phyloP scores from a whole-genome alignment of 30 jellyfish, hydroid and myxozoan species.

The Turritopsis rubra region DNA sequence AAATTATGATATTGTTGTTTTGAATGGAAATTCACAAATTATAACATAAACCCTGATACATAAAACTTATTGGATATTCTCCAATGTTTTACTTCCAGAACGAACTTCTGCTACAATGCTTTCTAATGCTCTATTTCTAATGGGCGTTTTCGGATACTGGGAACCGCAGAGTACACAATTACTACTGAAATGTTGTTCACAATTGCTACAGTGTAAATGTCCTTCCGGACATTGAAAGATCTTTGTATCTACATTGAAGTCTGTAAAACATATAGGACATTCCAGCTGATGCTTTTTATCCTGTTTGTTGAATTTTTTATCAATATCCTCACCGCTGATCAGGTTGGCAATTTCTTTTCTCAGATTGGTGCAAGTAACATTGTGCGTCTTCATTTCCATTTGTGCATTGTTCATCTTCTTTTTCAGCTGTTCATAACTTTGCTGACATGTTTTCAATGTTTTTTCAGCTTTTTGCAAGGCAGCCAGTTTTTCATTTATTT shows the following conservation, averaged over 20 bases:
- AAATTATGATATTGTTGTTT: background rate
- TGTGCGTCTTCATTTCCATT: background rate
- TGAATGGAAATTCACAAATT: background rate
- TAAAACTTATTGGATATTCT: background rate
- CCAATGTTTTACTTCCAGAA: background rate
- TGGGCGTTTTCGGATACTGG: background rate
- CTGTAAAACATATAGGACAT: slow-evolving; percentile 15
- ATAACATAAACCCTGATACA: background rate
- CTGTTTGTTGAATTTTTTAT: background rate
- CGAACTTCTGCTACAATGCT: background rate
- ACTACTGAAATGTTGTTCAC: background rate
- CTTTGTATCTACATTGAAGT: background rate
- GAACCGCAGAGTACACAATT: slow-evolving; percentile 4
- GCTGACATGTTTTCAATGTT: background rate
- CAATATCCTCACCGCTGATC: background rate
- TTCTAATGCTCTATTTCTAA: slow-evolving; percentile 15
- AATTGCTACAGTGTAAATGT: slow-evolving; percentile 12
- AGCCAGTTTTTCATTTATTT: background rate
- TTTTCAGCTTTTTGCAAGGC: slow-evolving; percentile 12
- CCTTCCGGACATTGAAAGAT: slow-evolving; percentile 17
- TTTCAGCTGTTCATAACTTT: background rate
- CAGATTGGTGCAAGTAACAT: background rate
- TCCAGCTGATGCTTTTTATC: background rate
- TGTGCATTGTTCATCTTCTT: background rate
- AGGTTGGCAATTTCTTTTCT: slow-evolving; percentile 9